Evolutionary conservation across 2,888 invertebrate genomes (phyloP), one percentile per base, ranked within the genome.

Genomic region (Callimorpha dominula): DNA sequence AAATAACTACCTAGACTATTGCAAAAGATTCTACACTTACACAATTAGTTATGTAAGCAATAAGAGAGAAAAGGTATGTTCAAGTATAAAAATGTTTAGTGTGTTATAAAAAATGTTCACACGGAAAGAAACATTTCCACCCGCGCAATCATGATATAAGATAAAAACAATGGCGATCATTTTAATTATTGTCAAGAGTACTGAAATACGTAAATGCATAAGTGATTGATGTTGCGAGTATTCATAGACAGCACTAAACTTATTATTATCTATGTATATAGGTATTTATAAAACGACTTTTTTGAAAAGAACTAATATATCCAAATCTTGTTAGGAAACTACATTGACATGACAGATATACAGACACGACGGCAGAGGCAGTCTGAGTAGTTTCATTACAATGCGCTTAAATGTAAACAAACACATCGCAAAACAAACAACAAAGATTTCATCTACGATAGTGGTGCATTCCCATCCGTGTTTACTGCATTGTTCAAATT

Each of bases 401-500:
- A 64, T 65, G 49, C 68, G 73, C 15, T 76, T 31, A 46, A 76
- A 77, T 76, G 73, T 79, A 82, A 81, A 78, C 78, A 83, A 79
- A 78, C 74, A 76, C 42, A 65, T 78, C 70, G 70, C 76, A 81
- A 83, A 85, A 88, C 82, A 85, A 88, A 85, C 82, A 84, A 81
- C 73, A 75, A 74, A 74, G 68, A 71, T 66, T 78, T 79, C 77
- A 78, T 78, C 70, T 79, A 81, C 80, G 81, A 79, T 81, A 77
- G 80, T 90, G 90, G 87, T 90, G 89, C 88, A 91, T 87, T 77
- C 77, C 80, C 82, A 82, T 87, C 85, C 86, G 85, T 90, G 78
- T 90, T 78, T 90, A 88, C 89, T 91, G 92, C 92, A 92, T 90
- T 89, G 91, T 93, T 94, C 85, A 89, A 94, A 93, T 93, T 93